Evolutionary conservation across 2,888 invertebrate genomes (phyloP).

Genomic region (Charanyca ferruginea): DNA sequence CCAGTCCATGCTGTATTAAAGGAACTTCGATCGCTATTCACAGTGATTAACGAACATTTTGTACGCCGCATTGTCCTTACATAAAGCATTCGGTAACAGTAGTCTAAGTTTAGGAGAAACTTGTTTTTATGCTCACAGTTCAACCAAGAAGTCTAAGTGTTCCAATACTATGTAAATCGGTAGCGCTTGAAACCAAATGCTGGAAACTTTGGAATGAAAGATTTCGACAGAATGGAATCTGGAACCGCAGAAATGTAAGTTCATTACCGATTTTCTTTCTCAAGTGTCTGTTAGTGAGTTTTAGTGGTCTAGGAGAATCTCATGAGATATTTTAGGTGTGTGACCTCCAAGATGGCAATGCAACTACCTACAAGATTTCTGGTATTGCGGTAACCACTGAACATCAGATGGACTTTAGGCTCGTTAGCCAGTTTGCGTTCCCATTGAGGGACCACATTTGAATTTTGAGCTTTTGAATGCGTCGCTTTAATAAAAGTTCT

Average conservation of each 20-base stretch:
- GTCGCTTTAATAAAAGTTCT: too few species aligned
- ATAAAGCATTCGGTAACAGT: slow-evolving; percentile 51
- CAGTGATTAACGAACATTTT: slow-evolving; percentile 68
- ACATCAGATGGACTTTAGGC: too few species aligned
- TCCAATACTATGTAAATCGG: slow-evolving; percentile 60
- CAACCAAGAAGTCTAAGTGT: slow-evolving; percentile 48
- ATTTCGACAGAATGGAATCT: slow-evolving; percentile 29
- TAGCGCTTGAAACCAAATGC: slow-evolving; percentile 37
- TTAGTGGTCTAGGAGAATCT: background rate
- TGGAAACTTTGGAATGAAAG: slow-evolving; percentile 32
- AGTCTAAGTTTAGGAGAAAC: slow-evolving; percentile 53
- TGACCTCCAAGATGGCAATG: too few species aligned
- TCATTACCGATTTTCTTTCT: slow-evolving; percentile 6
- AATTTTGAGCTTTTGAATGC: too few species aligned
- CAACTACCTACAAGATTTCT: too few species aligned
- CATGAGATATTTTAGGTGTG: background rate
- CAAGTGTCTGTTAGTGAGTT: too few species aligned
- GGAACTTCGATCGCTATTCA: slow-evolving; percentile 65
- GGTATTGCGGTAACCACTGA: too few species aligned
- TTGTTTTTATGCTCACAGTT: slow-evolving; percentile 51
- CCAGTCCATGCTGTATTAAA: slow-evolving; percentile 61
- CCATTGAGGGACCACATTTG: too few species aligned
- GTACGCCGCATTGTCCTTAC: slow-evolving; percentile 57
- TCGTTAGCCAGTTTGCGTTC: too few species aligned
- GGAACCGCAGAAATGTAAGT: slow-evolving; percentile 20